These are phyloP conservation scores for Myathropa florea DNA, from an alignment of 2,888 invertebrate species.

Conservation along the genomic window DNA sequence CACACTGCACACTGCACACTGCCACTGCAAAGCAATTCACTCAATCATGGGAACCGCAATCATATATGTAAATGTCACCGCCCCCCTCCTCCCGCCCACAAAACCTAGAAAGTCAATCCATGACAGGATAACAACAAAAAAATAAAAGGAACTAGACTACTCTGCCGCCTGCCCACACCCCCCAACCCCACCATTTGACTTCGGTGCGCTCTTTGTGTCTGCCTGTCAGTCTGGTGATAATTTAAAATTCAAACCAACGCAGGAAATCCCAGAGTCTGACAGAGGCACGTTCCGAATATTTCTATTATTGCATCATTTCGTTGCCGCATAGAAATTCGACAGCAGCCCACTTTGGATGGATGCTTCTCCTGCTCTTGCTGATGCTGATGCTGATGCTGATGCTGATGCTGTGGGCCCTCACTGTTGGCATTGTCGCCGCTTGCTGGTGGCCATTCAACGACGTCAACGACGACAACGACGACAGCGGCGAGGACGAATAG, in stretches of 20 bases:
- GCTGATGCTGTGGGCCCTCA: neutral
- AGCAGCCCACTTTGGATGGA: neutral
- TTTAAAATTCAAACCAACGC: constrained; percentile 69
- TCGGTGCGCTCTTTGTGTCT: constrained; percentile 37
- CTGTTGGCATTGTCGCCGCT: neutral
- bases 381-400: neutral
- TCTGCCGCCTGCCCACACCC: neutral
- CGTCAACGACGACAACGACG: neutral
- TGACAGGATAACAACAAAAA: constrained; percentile 22
- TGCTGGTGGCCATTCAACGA: neutral
- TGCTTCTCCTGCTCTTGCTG: neutral
- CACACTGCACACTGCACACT: too few relatives aligned
- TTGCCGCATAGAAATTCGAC: constrained; percentile 63
- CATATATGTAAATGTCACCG: constrained; percentile 62
- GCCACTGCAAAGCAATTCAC: constrained; percentile 13
- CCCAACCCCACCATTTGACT: neutral
- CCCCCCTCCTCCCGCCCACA: constrained; percentile 1
- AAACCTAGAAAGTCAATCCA: constrained; percentile 44
- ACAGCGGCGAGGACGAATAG: too few relatives aligned
- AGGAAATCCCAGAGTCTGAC: constrained; percentile 68
- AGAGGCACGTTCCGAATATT: constrained; percentile 67
- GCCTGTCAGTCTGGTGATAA: constrained; percentile 61
- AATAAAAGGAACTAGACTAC: neutral
- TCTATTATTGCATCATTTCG: constrained; percentile 69
- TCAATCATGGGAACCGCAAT: constrained; percentile 65